phyloP scores from a whole-genome alignment of 1,140 invertebrate genomes.

The Gonatopus flavifemur region DNA sequence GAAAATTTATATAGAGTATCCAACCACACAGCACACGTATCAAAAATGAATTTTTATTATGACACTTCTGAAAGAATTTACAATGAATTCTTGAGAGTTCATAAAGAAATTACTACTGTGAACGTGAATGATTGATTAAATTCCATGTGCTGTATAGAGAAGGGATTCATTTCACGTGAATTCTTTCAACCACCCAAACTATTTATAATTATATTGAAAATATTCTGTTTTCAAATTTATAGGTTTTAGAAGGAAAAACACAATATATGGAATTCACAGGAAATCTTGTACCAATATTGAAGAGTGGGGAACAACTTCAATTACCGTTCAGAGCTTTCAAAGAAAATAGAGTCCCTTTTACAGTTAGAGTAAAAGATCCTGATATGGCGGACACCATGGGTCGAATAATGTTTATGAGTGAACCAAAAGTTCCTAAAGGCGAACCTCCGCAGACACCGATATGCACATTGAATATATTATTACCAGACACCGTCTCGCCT shows the following conservation, averaged over 20 bases:
- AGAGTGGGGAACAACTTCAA: conserved; percentile 88
- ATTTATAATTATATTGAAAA: too few relatives aligned
- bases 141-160: too few relatives aligned
- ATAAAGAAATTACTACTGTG: too few relatives aligned
- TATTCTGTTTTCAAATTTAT: too few relatives aligned
- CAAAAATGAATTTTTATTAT: too few relatives aligned
- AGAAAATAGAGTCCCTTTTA: conserved; percentile 92
- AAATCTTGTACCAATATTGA: conserved; percentile 92
- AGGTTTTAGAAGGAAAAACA: conserved; percentile 83
- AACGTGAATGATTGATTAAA: too few relatives aligned
- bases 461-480: conserved; percentile 85
- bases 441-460: conserved; percentile 84
- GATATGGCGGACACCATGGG: conserved; percentile 71
- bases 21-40: too few relatives aligned
- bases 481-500: conserved; percentile 77
- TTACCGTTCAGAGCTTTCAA: conserved; percentile 88
- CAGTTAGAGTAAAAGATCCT: conserved; percentile 81
- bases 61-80: too few relatives aligned
- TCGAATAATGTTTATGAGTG: conserved; percentile 92
- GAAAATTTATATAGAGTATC: too few relatives aligned
- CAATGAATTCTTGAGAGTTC: too few relatives aligned
- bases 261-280: conserved; percentile 94
- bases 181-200: too few relatives aligned
- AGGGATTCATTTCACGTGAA: too few relatives aligned
- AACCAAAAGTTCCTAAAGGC: conserved; percentile 82